A percentile compares a stretch with the other conserved stretches of the same genome.
These are phyloP conservation scores for Apistogramma diplotaenia DNA, from an alignment of 2,113 vertebrate genomes.

Conservation along the genomic window DNA sequence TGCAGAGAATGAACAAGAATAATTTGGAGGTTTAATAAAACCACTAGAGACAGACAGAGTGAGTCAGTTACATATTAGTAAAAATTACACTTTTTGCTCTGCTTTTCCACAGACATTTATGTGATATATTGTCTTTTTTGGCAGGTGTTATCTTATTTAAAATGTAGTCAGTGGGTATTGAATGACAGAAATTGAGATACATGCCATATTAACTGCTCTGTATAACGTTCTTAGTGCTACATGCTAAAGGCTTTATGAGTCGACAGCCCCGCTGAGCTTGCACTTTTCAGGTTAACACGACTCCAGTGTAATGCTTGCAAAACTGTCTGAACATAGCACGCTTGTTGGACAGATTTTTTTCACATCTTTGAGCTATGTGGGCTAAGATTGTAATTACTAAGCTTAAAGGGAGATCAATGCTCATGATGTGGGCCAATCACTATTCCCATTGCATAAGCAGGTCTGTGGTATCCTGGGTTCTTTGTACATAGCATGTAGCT, in stretches of 20 bases:
- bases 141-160: background rate
- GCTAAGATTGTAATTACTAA: constrained; percentile 26
- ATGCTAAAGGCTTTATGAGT: constrained; percentile 2
- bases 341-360: constrained; percentile 1
- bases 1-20: background rate
- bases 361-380: constrained; percentile 42
- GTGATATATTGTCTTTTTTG: background rate
- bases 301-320: background rate
- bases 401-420: constrained; percentile 54
- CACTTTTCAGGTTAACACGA: constrained; percentile 2
- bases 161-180: background rate
- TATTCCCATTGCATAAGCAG: background rate
- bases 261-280: constrained; percentile 14
- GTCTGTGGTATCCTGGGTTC: background rate
- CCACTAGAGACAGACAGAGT: background rate
- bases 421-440: background rate
- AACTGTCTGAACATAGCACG: constrained; percentile 14
- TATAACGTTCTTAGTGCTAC: background rate
- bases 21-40: background rate
- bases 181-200: background rate
- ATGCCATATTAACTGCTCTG: background rate
- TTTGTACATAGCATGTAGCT: background rate
- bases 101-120: background rate
- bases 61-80: background rate
- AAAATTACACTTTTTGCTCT: background rate